Conservation (phyloP, 1,140 invertebrate species). For the Apocrypta bakeri region DNA sequence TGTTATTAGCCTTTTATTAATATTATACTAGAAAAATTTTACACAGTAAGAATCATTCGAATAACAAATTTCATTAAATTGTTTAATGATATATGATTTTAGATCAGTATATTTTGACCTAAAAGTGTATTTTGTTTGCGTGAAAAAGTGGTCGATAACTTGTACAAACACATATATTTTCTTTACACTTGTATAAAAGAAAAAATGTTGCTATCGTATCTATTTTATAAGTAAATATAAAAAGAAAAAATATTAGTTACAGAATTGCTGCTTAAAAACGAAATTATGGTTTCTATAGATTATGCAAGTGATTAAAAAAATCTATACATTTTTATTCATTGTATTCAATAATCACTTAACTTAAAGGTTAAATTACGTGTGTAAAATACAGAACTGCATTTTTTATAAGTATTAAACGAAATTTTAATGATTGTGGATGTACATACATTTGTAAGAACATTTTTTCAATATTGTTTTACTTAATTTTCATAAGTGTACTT, state of each 20-base stretch:
- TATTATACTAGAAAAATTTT: constrained; percentile 23
- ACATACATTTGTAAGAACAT: constrained; percentile 38
- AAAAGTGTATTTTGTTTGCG: constrained; percentile 16
- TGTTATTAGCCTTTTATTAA: constrained; percentile 32
- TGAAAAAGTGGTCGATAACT: constrained; percentile 8
- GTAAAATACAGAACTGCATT: constrained; percentile 41
- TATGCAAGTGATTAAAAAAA: constrained; percentile 10
- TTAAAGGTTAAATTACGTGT: constrained; percentile 18
- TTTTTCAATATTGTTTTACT: constrained; percentile 42
- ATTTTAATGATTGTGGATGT: constrained; percentile 36
- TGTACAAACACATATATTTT: constrained; percentile 52
- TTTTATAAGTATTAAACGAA: constrained; percentile 18
- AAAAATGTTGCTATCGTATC: constrained; percentile 22
- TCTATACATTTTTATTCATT: constrained; percentile 14
- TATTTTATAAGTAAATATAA: constrained; percentile 42
- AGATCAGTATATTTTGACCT: not conserved
- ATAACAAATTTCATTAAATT: too few relatives aligned
- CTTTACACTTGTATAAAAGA: constrained; percentile 39
- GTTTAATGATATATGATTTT: too few relatives aligned
- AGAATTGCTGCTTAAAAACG: not conserved
- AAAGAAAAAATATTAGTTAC: constrained; percentile 18
- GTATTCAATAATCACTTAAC: constrained; percentile 15
- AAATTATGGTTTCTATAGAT: constrained; percentile 4
- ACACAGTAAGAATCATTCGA: too few relatives aligned
- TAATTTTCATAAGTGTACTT: constrained; percentile 26